phyloP scores from a whole-genome alignment of 37 sponge, comb jelly and placozoan genomes.

The Petrosia ficiformis region DNA sequence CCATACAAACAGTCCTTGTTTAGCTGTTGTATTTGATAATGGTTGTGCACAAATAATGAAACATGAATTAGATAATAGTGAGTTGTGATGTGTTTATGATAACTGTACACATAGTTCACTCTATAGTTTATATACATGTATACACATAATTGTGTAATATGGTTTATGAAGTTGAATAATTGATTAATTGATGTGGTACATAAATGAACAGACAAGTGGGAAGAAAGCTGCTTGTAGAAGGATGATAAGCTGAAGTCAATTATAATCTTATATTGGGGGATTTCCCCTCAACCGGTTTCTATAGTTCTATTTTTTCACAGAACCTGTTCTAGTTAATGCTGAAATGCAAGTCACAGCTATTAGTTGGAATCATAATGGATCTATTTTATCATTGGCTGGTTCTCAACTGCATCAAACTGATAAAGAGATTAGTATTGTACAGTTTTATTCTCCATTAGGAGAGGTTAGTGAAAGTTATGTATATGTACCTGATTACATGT shows the following conservation, averaged over 20 bases:
- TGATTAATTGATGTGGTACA: no score
- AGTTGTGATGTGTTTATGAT: slow-evolving; percentile 3
- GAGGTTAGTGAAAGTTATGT: slow-evolving; percentile 26
- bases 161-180: no score
- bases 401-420: slow-evolving; percentile 32
- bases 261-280: no score
- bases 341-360: slow-evolving; percentile 51
- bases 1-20: slow-evolving; percentile 65
- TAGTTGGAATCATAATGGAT: slow-evolving; percentile 80
- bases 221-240: no score
- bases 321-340: slow-evolving; percentile 57
- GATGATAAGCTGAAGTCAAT: no score
- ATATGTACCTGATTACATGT: background rate
- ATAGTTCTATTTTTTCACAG: slow-evolving; percentile 20
- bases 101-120: background rate
- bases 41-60: slow-evolving; percentile 87
- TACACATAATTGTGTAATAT: no score
- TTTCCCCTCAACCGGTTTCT: no score
- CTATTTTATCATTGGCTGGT: slow-evolving; percentile 83
- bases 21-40: slow-evolving; percentile 79
- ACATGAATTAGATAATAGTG: slow-evolving; percentile 75
- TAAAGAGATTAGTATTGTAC: slow-evolving; percentile 77
- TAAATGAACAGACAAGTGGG: no score
- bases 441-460: slow-evolving; percentile 84
- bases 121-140: no score